phyloP scores from a whole-genome alignment of 2,888 invertebrate species.

The Zaprionus lineosus region DNA sequence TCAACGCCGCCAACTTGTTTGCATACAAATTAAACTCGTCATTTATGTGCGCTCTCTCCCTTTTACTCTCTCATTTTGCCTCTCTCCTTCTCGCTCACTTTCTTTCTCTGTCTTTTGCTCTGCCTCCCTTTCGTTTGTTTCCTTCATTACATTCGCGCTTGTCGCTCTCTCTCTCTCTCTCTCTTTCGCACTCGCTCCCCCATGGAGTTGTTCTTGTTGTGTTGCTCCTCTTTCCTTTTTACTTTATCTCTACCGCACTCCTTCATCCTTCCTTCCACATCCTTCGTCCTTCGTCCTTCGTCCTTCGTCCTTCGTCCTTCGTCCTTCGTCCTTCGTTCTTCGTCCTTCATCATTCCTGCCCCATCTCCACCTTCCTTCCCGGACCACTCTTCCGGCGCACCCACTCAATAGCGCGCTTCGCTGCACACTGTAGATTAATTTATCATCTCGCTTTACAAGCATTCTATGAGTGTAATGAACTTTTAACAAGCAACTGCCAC shows the following conservation, averaged over 20 bases:
- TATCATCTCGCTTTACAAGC: conserved; percentile 79
- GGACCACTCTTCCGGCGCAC: conserved; percentile 30
- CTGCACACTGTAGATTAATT: conserved; percentile 79
- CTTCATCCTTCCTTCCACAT: too few species aligned
- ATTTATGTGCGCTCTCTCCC: conserved; percentile 58
- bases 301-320: too few species aligned
- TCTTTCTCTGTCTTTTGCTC: background rate
- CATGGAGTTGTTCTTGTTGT: background rate
- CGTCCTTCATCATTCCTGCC: too few species aligned
- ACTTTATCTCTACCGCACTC: too few species aligned
- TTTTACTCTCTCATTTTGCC: background rate
- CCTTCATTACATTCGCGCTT: too few species aligned
- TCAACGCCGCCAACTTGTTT: conserved; percentile 74
- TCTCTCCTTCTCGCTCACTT: background rate
- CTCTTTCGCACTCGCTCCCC: too few species aligned
- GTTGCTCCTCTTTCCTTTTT: background rate
- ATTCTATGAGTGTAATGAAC: conserved; percentile 79
- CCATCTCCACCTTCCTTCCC: conserved; percentile 10
- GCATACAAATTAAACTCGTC: conserved; percentile 80
- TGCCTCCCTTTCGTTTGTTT: background rate
- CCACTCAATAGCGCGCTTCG: conserved; percentile 76
- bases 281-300: too few species aligned
- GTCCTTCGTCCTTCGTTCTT: too few species aligned
- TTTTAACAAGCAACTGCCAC: conserved; percentile 71
- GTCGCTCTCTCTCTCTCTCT: background rate